Percentiles rank a stretch among this genome's conserved stretches.
phyloP scores from a whole-genome alignment of 2,113 vertebrate species.

The Plecturocebus donacophilus region DNA sequence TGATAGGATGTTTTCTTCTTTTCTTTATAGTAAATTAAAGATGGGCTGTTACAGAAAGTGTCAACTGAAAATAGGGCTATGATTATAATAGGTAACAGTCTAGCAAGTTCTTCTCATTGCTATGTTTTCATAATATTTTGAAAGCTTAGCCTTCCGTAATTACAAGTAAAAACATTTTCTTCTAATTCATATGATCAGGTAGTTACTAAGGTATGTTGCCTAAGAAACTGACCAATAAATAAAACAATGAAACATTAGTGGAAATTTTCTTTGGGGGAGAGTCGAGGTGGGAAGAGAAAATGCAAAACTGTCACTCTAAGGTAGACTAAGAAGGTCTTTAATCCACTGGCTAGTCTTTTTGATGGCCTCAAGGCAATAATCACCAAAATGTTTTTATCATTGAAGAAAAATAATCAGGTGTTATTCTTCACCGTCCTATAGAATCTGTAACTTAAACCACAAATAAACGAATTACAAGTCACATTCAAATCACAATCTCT shows the following conservation, averaged over 20 bases:
- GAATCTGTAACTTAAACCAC: not conserved
- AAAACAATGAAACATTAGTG: not conserved
- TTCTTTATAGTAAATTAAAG: not conserved
- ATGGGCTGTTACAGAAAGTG: not conserved
- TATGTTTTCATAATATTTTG: not conserved
- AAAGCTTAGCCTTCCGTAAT: not conserved
- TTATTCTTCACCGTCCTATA: not conserved
- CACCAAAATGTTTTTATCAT: not conserved
- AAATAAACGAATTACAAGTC: not conserved
- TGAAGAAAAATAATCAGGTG: not conserved
- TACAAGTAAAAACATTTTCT: not conserved
- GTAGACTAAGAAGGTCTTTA: not conserved
- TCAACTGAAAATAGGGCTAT: not conserved
- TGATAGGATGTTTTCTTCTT: not conserved
- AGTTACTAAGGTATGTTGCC: not conserved
- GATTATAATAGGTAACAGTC: not conserved
- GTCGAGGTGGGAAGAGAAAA: accelerated
- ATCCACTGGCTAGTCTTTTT: not conserved
- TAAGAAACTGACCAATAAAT: not conserved
- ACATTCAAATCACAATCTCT: not conserved
- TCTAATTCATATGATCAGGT: not conserved
- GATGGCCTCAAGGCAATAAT: not conserved
- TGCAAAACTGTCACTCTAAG: not conserved
- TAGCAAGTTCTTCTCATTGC: not conserved
- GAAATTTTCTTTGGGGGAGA: not conserved